Conservation (phyloP, 2,797 vertebrate genomes). For the Amphiprion clarkii region DNA sequence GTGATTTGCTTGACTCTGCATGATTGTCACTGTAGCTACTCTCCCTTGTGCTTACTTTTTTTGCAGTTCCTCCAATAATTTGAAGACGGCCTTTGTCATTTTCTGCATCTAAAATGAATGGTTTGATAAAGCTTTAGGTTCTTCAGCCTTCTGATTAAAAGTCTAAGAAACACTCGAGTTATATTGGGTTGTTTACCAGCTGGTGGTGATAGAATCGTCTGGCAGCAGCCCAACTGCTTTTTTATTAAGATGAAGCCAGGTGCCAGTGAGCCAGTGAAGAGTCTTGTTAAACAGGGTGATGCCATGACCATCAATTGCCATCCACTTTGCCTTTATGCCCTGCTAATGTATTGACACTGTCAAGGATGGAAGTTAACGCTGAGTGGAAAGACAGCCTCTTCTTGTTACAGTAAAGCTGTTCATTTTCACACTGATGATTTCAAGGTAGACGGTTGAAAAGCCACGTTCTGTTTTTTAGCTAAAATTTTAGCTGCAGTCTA, state of each 20-base stretch:
- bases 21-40: neutral
- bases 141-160: constrained; percentile 27
- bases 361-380: constrained; percentile 16
- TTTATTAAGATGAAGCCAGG: constrained; percentile 41
- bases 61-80: constrained; percentile 18
- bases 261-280: constrained; percentile 49
- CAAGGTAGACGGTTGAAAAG: neutral
- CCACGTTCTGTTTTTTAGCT: constrained; percentile 6
- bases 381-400: constrained; percentile 13
- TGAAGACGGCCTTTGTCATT: constrained; percentile 8
- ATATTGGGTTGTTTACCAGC: constrained; percentile 36
- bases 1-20: neutral
- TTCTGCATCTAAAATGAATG: constrained; percentile 10
- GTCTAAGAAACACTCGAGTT: constrained; percentile 26
- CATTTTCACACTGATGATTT: constrained; percentile 11
- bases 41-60: neutral
- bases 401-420: constrained; percentile 6
- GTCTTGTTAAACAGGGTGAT: constrained; percentile 54
- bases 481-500: neutral
- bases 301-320: constrained; percentile 43
- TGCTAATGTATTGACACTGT: constrained; percentile 56
- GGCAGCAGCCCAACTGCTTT: constrained; percentile 22
- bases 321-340: constrained; percentile 52
- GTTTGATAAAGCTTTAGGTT: constrained; percentile 25
- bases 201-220: constrained; percentile 37